These are phyloP conservation scores for Tuberolachnus salignus DNA, from an alignment of 2,888 invertebrate genomes.

Conservation along the genomic window DNA sequence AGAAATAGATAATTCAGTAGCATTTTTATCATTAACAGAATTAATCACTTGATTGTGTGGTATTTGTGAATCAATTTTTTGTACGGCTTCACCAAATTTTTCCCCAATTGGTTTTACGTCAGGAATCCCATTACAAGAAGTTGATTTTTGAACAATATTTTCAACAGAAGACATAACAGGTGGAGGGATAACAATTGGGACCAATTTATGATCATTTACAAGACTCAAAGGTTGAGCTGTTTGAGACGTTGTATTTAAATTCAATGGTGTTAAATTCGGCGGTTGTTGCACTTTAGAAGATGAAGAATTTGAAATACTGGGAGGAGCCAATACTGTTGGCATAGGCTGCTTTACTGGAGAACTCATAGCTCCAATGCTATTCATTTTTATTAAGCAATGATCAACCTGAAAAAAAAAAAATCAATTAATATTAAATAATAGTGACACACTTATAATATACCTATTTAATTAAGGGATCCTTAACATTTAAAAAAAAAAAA, in stretches of 20 bases:
- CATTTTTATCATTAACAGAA: constrained; percentile 14
- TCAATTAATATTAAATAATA: too few species aligned
- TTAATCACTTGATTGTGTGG: constrained; percentile 19
- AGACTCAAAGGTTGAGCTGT: constrained; percentile 48
- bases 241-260: constrained; percentile 46
- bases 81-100: constrained; percentile 62
- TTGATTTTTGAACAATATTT: constrained; percentile 44
- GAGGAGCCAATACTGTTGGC: constrained; percentile 45
- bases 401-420: constrained; percentile 34
- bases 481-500: too few species aligned
- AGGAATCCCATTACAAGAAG: constrained; percentile 50
- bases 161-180: constrained; percentile 25
- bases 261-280: constrained; percentile 45
- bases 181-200: constrained; percentile 6
- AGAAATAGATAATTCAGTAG: constrained; percentile 28
- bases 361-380: constrained; percentile 49
- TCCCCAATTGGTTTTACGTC: constrained; percentile 58
- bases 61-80: constrained; percentile 61
- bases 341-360: constrained; percentile 51
- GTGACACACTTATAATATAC: too few species aligned
- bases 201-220: constrained; percentile 48
- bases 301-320: constrained; percentile 43
- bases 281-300: constrained; percentile 52
- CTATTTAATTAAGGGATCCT: too few species aligned
- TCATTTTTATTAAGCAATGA: constrained; percentile 29